Conservation (phyloP, 1,140 invertebrate species). For the Lucilia sericata region DNA sequence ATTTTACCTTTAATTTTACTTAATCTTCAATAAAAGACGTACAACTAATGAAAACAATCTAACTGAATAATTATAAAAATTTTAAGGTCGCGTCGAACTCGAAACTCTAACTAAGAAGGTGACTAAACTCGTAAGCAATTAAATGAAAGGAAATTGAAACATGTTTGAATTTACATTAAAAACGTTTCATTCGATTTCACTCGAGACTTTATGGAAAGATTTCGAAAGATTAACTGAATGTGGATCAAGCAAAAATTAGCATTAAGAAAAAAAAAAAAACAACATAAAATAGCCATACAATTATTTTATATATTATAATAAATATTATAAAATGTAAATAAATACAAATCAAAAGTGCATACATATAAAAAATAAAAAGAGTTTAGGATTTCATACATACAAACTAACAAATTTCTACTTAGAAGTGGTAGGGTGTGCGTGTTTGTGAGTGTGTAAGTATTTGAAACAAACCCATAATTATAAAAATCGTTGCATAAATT, state of each 20-base stretch:
- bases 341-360: neutral
- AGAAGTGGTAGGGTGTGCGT: neutral
- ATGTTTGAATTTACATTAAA: constrained; percentile 46
- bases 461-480: neutral
- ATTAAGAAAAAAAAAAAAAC: neutral
- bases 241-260: neutral
- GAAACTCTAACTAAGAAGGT: no score
- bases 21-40: neutral
- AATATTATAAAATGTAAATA: neutral
- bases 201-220: neutral
- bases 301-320: neutral
- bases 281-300: neutral
- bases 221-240: neutral
- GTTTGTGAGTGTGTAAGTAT: neutral
- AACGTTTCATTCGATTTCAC: neutral
- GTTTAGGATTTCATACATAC: neutral
- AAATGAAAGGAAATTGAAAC: constrained; percentile 46
- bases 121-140: neutral
- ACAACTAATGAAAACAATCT: no score
- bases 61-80: no score
- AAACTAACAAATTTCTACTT: neutral
- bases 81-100: no score
- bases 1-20: neutral
- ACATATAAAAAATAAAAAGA: neutral
- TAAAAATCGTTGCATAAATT: neutral